Evolutionary conservation across 1,140 invertebrate species (phyloP).

Genomic region (Tyrophagus putrescentiae): DNA sequence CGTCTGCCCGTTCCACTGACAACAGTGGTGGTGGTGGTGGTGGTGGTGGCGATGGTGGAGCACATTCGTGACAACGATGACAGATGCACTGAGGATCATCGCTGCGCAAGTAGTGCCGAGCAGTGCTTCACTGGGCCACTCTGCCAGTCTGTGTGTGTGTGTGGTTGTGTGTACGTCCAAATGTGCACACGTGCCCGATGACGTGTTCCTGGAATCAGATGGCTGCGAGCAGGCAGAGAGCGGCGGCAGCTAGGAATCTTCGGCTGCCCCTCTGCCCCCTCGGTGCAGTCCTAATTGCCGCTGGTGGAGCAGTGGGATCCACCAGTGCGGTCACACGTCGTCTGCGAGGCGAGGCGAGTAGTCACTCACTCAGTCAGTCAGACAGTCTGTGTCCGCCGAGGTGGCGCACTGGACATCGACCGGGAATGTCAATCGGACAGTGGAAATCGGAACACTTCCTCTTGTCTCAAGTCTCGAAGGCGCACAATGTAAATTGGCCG

Average conservation of each 20-base stretch:
- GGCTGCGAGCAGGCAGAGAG: no score
- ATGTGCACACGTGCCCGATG: neutral
- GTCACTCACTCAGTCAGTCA: no score
- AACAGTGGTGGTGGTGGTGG: neutral
- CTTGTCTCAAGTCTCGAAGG: constrained; percentile 7
- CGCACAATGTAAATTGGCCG: constrained; percentile 10
- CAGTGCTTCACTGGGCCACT: neutral
- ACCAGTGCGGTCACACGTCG: neutral
- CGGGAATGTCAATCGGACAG: constrained; percentile 12
- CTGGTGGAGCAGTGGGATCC: neutral
- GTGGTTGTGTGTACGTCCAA: neutral
- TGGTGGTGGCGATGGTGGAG: neutral
- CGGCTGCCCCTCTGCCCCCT: no score
- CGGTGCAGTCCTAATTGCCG: no score
- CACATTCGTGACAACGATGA: neutral
- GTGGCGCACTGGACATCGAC: constrained; percentile 14
- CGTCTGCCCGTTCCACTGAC: neutral
- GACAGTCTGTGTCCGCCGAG: neutral
- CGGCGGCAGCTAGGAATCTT: no score
- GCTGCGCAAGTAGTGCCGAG: neutral
- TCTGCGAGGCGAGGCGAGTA: no score
- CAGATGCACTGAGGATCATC: neutral
- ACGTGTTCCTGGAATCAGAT: constrained; percentile 9
- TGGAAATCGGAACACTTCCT: constrained; percentile 11
- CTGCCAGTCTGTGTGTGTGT: neutral